Percentiles rank a stretch among this genome's conserved stretches.
phyloP scores from a whole-genome alignment of 1,140 invertebrate genomes.

The Brachionus paranguensis region DNA sequence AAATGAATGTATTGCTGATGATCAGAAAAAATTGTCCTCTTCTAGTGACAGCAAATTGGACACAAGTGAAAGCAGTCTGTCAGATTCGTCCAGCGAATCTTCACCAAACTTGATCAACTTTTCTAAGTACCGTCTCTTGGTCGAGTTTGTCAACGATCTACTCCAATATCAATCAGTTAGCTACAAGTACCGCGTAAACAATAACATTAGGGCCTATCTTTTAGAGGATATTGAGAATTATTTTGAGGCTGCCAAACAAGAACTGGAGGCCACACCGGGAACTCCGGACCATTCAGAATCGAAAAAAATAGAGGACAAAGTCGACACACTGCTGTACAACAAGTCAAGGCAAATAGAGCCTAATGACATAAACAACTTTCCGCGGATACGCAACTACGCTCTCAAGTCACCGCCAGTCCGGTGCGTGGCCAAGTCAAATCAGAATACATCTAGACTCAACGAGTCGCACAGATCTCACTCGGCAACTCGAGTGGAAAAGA shows the following conservation, averaged over 20 bases:
- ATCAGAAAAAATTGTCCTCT: not conserved
- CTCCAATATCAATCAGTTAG: constrained; percentile 9
- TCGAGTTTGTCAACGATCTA: constrained; percentile 31
- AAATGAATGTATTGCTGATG: not conserved
- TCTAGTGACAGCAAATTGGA: not conserved
- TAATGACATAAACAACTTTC: constrained; percentile 8
- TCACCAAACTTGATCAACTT: constrained; percentile 12
- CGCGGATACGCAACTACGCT: constrained; percentile 5
- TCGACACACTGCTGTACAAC: not conserved
- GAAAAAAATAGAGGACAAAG: constrained; percentile 20
- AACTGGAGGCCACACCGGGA: not conserved
- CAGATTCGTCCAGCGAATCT: not conserved
- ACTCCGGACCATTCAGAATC: not conserved
- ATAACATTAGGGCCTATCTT: not conserved
- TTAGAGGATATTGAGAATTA: constrained; percentile 27
- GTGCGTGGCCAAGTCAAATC: not conserved
- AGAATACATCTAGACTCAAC: not conserved
- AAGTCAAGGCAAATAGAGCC: constrained; percentile 31
- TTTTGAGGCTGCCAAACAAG: not conserved
- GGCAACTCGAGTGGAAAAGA: not conserved
- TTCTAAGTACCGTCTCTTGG: constrained; percentile 20
- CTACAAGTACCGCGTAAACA: constrained; percentile 4
- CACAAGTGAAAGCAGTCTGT: not conserved
- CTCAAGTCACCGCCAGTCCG: not conserved
- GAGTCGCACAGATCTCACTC: not conserved